These are phyloP conservation scores for Amphibalanus amphitrite DNA, from an alignment of 1,140 invertebrate genomes.

Conservation along the genomic window DNA sequence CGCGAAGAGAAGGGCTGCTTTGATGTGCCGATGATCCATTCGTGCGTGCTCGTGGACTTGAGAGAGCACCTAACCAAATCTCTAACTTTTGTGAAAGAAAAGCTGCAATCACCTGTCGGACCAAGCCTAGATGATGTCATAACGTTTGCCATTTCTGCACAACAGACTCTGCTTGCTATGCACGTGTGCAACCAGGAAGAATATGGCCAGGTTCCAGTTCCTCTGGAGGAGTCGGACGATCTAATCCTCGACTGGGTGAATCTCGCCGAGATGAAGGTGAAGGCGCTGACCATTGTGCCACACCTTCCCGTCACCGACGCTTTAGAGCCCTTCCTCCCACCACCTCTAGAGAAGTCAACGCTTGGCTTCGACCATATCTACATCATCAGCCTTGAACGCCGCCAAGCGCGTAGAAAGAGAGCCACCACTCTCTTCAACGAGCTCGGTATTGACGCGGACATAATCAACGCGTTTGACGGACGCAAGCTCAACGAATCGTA, in stretches of 20 bases:
- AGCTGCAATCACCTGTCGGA: slow-evolving; percentile 44
- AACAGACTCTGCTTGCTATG: slow-evolving; percentile 48
- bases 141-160: slow-evolving; percentile 72
- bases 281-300: slow-evolving; percentile 13
- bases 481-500: slow-evolving; percentile 42
- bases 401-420: slow-evolving; percentile 46
- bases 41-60: slow-evolving; percentile 67
- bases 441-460: slow-evolving; percentile 24
- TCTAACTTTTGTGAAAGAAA: slow-evolving; percentile 55
- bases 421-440: slow-evolving; percentile 43
- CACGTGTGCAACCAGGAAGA: slow-evolving; percentile 59
- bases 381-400: slow-evolving; percentile 27
- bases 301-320: slow-evolving; percentile 44
- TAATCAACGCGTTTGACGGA: slow-evolving; percentile 44
- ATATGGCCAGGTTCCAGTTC: slow-evolving; percentile 68
- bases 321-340: slow-evolving; percentile 26
- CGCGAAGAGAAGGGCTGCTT: slow-evolving; percentile 54
- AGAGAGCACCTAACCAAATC: slow-evolving; percentile 36
- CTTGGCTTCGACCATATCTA: slow-evolving; percentile 29
- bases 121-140: slow-evolving; percentile 80
- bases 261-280: slow-evolving; percentile 38
- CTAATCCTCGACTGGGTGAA: slow-evolving; percentile 48
- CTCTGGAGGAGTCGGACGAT: slow-evolving; percentile 49
- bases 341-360: slow-evolving; percentile 38
- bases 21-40: slow-evolving; percentile 80